Conservation (phyloP, 2,888 invertebrate genomes). For the Tuberolachnus salignus region DNA sequence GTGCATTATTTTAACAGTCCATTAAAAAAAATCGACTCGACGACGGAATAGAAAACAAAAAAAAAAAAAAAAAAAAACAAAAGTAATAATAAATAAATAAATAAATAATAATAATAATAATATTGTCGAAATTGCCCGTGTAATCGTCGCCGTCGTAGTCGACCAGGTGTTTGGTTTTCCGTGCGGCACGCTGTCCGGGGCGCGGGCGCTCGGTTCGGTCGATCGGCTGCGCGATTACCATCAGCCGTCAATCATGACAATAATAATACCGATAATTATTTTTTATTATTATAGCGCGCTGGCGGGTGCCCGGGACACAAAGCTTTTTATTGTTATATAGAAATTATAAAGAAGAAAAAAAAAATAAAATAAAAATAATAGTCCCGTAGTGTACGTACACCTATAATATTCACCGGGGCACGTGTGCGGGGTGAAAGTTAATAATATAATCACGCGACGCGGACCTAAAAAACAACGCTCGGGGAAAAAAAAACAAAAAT, state of each 20-base stretch:
- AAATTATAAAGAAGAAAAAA: too few relatives aligned
- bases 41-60: conserved; percentile 16
- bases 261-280: conserved; percentile 54
- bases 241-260: conserved; percentile 52
- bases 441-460: conserved; percentile 27
- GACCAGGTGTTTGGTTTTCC: conserved; percentile 49
- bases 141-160: conserved; percentile 33
- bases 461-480: too few relatives aligned
- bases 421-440: conserved; percentile 9
- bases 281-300: conserved; percentile 20
- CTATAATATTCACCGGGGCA: too few relatives aligned
- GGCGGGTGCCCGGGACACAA: conserved; percentile 17
- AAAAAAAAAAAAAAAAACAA: too few relatives aligned
- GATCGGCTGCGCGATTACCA: conserved; percentile 20
- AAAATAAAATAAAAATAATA: too few relatives aligned
- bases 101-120: conserved; percentile 3
- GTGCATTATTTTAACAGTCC: too few relatives aligned
- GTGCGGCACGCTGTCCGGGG: too few relatives aligned
- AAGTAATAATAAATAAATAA: too few relatives aligned
- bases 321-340: conserved; percentile 53
- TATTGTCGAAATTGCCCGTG: conserved; percentile 37
- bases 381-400: too few relatives aligned
- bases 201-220: too few relatives aligned
- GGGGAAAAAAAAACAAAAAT: too few relatives aligned
- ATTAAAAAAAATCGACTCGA: neutral